Conservation (phyloP, 2,113 vertebrate genomes). For the Tonatia bakeri region DNA sequence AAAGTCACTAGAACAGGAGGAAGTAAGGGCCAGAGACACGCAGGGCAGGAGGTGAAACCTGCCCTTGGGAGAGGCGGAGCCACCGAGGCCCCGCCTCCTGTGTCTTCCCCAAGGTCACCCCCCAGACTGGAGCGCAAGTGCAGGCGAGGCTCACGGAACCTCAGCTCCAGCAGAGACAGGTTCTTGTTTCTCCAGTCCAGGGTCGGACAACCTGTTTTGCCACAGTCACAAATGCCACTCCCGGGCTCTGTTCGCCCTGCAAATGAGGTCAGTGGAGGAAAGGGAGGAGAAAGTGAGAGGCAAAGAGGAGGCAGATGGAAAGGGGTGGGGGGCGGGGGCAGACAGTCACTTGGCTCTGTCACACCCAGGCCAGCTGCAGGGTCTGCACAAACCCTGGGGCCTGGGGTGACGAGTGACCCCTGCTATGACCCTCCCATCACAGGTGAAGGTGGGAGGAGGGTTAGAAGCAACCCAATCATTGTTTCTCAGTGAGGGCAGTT, state of each 20-base stretch:
- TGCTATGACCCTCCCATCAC: background rate
- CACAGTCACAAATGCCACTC: background rate
- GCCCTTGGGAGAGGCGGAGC: background rate
- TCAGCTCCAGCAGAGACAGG: background rate
- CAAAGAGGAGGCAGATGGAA: background rate
- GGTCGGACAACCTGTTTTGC: conserved; percentile 10
- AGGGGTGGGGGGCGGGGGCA: background rate
- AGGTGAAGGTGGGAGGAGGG: background rate
- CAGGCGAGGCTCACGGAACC: background rate
- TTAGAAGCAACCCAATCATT: background rate
- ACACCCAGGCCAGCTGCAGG: accelerated
- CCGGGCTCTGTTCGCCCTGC: background rate
- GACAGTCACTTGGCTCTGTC: background rate
- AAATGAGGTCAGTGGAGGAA: background rate
- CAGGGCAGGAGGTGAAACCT: background rate
- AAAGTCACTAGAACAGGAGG: background rate
- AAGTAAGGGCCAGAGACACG: background rate
- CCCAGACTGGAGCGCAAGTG: accelerated
- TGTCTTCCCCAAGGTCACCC: background rate
- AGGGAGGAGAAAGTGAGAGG: background rate
- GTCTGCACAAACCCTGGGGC: no score
- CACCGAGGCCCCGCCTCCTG: background rate
- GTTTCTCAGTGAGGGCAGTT: background rate
- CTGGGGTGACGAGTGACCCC: accelerated
- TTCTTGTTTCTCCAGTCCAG: background rate